A percentile compares a stretch with the other conserved stretches of the same genome.
Conservation (phyloP, 2,888 invertebrate species). For the Leucophenga maculata region DNA sequence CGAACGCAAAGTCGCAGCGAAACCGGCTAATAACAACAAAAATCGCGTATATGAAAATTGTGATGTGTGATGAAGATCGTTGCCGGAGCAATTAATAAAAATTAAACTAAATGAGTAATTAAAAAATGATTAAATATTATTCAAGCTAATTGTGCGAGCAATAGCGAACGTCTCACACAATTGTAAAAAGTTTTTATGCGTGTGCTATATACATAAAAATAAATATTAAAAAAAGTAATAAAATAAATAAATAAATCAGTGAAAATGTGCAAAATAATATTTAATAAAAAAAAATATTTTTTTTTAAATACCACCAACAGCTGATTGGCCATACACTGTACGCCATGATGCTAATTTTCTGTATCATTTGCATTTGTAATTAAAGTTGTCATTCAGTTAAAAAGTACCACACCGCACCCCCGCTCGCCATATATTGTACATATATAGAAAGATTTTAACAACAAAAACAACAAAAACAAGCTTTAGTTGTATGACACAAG, state of each 20-base stretch:
- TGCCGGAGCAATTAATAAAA: background rate
- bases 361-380: constrained; percentile 23
- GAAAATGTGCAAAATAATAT: too few species aligned
- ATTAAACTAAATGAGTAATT: constrained; percentile 1
- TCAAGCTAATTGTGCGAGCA: background rate
- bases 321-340: background rate
- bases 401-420: background rate
- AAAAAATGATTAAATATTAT: background rate
- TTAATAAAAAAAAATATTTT: background rate
- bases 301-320: background rate
- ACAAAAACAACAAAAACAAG: too few species aligned
- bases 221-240: background rate
- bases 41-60: background rate
- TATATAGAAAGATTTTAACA: too few species aligned
- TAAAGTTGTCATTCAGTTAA: constrained; percentile 4
- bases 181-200: too few species aligned
- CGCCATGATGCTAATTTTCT: background rate
- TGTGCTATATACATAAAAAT: too few species aligned
- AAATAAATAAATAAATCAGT: constrained; percentile 3
- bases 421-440: background rate
- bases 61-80: too few species aligned
- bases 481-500: too few species aligned
- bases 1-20: too few species aligned
- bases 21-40: background rate
- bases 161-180: too few species aligned